Conservation (phyloP, 2,888 invertebrate species). For the Crossocerus cetratus region DNA sequence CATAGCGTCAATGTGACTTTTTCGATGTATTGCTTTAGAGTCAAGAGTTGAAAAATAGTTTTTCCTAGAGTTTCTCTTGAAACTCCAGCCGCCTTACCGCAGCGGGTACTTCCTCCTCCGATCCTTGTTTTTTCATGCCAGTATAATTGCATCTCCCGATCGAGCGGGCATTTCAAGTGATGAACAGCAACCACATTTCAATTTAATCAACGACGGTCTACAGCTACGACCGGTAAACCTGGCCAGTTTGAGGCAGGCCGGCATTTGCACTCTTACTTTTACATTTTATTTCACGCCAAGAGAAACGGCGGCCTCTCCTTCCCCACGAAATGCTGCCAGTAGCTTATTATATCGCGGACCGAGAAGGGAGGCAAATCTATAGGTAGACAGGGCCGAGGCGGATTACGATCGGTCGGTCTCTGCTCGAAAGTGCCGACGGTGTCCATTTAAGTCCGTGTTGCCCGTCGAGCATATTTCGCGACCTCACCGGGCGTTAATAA, state of each 20-base stretch:
- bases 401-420: too few species aligned
- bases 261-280: constrained; percentile 6
- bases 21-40: too few species aligned
- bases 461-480: background rate
- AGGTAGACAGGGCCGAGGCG: too few species aligned
- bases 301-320: too few species aligned
- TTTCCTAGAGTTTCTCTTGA: too few species aligned
- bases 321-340: too few species aligned
- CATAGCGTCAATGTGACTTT: background rate
- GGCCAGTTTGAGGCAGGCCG: constrained; percentile 7
- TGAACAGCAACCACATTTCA: constrained; percentile 55
- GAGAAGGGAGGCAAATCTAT: too few species aligned
- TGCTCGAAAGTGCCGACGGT: background rate
- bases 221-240: constrained; percentile 6
- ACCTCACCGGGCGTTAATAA: background rate
- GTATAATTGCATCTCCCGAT: constrained; percentile 49
- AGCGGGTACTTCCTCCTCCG: too few species aligned
- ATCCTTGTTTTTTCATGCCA: constrained; percentile 12
- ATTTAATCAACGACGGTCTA: constrained; percentile 42
- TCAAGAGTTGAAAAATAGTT: too few species aligned
- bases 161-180: constrained; percentile 50
- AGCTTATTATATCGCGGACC: too few species aligned
- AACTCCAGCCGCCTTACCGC: too few species aligned
- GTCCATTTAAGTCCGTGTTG: constrained; percentile 10
- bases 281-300: background rate